phyloP scores from a whole-genome alignment of 2,888 invertebrate genomes.

The Pycnomerus fuliginosus region DNA sequence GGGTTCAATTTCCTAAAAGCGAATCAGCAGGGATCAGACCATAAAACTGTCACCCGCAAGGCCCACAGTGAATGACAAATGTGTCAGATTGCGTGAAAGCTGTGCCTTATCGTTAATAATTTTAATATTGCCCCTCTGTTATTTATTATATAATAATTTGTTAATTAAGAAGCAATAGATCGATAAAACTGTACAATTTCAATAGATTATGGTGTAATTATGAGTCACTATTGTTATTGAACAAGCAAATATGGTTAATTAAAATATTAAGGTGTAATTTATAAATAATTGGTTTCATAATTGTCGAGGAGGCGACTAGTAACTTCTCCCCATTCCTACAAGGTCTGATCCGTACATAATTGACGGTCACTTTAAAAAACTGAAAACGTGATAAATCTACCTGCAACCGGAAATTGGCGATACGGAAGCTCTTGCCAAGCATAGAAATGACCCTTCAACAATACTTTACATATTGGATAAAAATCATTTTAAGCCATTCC shows the following conservation, averaged over 20 bases:
- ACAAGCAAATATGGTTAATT: constrained; percentile 12
- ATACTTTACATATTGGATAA: no score
- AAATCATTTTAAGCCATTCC: no score
- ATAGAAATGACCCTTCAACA: no score
- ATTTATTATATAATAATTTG: no score
- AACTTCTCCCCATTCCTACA: constrained; percentile 5
- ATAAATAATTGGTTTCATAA: constrained; percentile 11
- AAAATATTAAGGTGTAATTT: constrained; percentile 17
- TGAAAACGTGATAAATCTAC: no score
- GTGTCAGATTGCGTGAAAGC: background rate
- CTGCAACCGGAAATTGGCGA: no score
- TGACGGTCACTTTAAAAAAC: constrained; percentile 3
- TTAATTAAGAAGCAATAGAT: constrained; percentile 7
- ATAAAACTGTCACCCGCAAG: constrained; percentile 3
- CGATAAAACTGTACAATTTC: constrained; percentile 4
- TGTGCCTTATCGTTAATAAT: background rate
- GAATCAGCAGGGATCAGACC: background rate
- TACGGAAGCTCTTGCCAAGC: no score
- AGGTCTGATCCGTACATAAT: constrained; percentile 2
- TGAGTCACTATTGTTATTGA: constrained; percentile 15
- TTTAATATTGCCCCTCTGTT: constrained; percentile 1
- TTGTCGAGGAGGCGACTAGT: constrained; percentile 5
- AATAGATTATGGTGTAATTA: constrained; percentile 13
- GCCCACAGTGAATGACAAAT: background rate
- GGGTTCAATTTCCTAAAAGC: constrained; percentile 6